Percentiles rank a stretch among this genome's conserved stretches.
These are phyloP conservation scores for Argentina silus DNA, from an alignment of 2,797 vertebrate species.

Conservation along the genomic window DNA sequence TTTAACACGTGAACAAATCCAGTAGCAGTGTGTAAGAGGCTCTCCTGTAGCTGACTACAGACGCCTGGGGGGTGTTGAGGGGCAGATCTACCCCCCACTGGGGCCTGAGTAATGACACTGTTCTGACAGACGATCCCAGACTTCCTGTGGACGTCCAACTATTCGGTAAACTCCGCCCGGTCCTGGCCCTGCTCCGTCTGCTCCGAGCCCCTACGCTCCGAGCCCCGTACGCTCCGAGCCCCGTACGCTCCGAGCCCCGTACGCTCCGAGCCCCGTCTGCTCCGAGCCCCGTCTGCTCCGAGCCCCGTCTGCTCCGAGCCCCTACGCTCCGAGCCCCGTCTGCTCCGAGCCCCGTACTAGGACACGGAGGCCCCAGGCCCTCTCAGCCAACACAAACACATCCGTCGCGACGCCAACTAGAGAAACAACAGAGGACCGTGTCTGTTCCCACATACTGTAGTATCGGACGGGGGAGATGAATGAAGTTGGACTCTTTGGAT, in stretches of 20 bases:
- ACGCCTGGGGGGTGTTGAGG: slow-evolving; percentile 24
- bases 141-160: slow-evolving; percentile 48
- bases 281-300: slow-evolving; percentile 25
- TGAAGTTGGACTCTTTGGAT: neutral
- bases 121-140: slow-evolving; percentile 56
- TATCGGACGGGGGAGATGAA: slow-evolving; percentile 20
- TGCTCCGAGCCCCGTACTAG: slow-evolving; percentile 24
- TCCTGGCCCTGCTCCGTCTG: slow-evolving; percentile 37
- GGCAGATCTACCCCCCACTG: slow-evolving; percentile 27
- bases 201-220: slow-evolving; percentile 21
- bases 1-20: slow-evolving; percentile 62
- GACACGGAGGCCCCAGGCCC: slow-evolving; percentile 27
- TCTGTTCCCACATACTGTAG: slow-evolving; percentile 46
- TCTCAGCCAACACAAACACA: slow-evolving; percentile 68
- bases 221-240: slow-evolving; percentile 29
- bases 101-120: slow-evolving; percentile 43
- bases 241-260: slow-evolving; percentile 21
- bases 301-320: too few species aligned
- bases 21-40: slow-evolving; percentile 51
- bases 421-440: slow-evolving; percentile 40
- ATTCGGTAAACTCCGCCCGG: slow-evolving; percentile 34
- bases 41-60: slow-evolving; percentile 45
- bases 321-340: too few species aligned
- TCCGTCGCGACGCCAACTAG: slow-evolving; percentile 46
- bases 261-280: slow-evolving; percentile 26